Conservation (phyloP, 2,797 vertebrate species). For the Oceanodroma leucorhoa region DNA sequence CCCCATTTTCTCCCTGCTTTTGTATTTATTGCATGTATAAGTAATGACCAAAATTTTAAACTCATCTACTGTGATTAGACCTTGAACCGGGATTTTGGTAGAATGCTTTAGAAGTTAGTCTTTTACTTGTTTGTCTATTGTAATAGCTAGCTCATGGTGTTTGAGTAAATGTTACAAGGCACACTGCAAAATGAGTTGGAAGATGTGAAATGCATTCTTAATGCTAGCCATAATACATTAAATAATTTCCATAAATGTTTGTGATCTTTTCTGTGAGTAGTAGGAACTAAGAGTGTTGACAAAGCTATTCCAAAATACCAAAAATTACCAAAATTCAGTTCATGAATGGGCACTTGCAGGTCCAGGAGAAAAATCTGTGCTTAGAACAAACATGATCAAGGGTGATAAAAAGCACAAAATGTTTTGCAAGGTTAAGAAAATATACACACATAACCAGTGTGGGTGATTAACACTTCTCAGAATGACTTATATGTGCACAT, state of each 20-base stretch:
- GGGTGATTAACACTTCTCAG: not conserved
- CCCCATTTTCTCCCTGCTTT: not conserved
- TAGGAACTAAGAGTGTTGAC: not conserved
- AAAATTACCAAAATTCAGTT: not conserved
- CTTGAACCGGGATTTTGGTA: not conserved
- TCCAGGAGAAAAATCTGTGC: not conserved
- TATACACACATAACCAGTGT: not conserved
- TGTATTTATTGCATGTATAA: not conserved
- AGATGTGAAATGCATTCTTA: not conserved
- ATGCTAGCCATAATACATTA: not conserved
- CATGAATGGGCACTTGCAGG: not conserved
- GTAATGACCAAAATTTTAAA: not conserved
- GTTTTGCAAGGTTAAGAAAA: not conserved
- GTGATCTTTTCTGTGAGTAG: not conserved
- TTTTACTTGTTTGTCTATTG: not conserved
- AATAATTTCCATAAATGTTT: not conserved
- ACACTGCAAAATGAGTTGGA: not conserved
- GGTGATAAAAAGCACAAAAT: not conserved
- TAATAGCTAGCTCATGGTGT: not conserved
- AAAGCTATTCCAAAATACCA: not conserved
- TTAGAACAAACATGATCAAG: not conserved
- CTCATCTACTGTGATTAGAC: not conserved
- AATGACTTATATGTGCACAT: not conserved
- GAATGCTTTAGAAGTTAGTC: not conserved
- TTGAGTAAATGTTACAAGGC: not conserved